Evolutionary conservation across 2,113 vertebrate species (phyloP).

Genomic region (Thomomys bottae): DNA sequence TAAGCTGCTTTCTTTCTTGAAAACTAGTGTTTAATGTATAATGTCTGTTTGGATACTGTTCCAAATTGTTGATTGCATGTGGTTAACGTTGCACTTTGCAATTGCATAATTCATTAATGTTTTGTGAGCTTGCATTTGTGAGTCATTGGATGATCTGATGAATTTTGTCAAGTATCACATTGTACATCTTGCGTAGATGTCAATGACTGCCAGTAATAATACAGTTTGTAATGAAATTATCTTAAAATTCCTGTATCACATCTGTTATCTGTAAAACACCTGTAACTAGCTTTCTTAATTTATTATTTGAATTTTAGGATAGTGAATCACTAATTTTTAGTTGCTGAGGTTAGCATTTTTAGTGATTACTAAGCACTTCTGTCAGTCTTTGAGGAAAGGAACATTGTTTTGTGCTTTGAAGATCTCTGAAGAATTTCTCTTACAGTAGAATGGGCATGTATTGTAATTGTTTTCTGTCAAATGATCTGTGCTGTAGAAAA

Average conservation of each 20-base stretch:
- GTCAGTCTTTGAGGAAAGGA: slow-evolving; percentile 85
- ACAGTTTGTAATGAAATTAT: slow-evolving; percentile 85
- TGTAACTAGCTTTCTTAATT: slow-evolving; percentile 87
- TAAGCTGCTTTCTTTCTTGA: slow-evolving; percentile 88
- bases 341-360: slow-evolving; percentile 86
- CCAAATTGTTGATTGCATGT: slow-evolving; percentile 91
- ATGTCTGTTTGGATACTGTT: slow-evolving; percentile 88
- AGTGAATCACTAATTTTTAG: slow-evolving; percentile 87
- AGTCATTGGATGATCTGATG: slow-evolving; percentile 86
- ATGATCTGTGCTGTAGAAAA: slow-evolving; percentile 87
- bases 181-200: slow-evolving; percentile 85
- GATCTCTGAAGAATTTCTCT: slow-evolving; percentile 86
- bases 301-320: slow-evolving; percentile 87
- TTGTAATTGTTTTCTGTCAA: slow-evolving; percentile 87
- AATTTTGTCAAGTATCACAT: slow-evolving; percentile 84
- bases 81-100: slow-evolving; percentile 94
- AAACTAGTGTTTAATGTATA: slow-evolving; percentile 87
- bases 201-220: slow-evolving; percentile 85
- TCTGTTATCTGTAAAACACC: slow-evolving; percentile 85
- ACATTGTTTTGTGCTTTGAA: slow-evolving; percentile 88
- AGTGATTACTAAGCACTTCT: slow-evolving; percentile 87
- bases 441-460: slow-evolving; percentile 88
- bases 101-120: slow-evolving; percentile 91
- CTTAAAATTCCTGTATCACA: slow-evolving; percentile 81
- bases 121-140: slow-evolving; percentile 93